A percentile compares a stretch with the other conserved stretches of the same genome.
phyloP scores from a whole-genome alignment of 2,113 vertebrate genomes.

The Ciconia maguari region DNA sequence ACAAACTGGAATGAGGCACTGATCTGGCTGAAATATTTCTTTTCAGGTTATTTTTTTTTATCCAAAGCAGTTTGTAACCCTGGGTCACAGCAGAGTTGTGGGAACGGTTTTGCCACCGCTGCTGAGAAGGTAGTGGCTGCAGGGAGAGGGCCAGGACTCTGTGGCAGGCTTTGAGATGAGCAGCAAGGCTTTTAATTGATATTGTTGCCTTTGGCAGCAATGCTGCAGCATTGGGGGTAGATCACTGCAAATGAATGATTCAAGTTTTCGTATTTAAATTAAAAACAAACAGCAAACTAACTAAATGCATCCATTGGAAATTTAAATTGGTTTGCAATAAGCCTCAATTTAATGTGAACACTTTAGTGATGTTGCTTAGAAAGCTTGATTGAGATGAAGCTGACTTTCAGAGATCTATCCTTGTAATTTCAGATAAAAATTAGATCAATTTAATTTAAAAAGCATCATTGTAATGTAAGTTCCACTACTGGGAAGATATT shows the following conservation, averaged over 20 bases:
- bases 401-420: not conserved
- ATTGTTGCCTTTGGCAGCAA: not conserved
- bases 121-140: not conserved
- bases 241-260: not conserved
- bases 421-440: conserved; percentile 21
- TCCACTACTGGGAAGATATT: not conserved
- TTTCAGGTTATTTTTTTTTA: not conserved
- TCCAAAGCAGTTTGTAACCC: not conserved
- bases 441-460: conserved; percentile 26
- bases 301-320: not conserved
- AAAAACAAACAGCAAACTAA: not conserved
- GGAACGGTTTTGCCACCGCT: not conserved
- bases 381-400: not conserved
- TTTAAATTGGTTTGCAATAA: not conserved
- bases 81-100: not conserved
- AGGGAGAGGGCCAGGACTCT: not conserved
- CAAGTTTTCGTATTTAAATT: not conserved
- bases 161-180: not conserved
- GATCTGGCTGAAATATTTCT: not conserved
- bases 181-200: not conserved
- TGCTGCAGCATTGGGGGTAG: not conserved
- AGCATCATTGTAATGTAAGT: not conserved
- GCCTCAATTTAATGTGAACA: not conserved
- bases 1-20: not conserved
- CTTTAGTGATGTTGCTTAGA: not conserved